Percentiles rank a stretch among this genome's conserved stretches.
phyloP scores from a whole-genome alignment of 2,113 vertebrate species.

The Cyphomyrus plagiostoma region DNA sequence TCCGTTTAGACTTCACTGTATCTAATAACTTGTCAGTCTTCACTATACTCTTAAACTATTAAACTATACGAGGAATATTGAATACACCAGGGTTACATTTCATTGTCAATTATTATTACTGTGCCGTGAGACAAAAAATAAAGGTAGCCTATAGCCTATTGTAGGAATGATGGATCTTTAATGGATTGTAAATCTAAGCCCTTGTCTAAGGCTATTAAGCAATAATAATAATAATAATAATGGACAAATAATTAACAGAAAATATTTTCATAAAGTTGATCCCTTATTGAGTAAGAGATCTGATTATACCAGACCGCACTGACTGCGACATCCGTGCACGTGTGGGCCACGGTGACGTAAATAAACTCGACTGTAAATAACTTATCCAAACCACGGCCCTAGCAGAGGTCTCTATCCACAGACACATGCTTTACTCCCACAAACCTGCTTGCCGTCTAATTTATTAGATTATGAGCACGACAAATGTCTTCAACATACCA shows the following conservation, averaged over 20 bases:
- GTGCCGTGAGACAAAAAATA: background rate
- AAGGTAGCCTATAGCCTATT: background rate
- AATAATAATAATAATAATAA: background rate
- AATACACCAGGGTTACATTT: background rate
- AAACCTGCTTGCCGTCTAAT: background rate
- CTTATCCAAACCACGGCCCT: background rate
- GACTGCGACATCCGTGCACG: background rate
- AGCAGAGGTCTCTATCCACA: background rate
- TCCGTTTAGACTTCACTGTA: background rate
- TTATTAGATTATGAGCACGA: background rate
- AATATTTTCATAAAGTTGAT: background rate
- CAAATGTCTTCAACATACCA: background rate
- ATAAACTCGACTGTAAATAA: background rate
- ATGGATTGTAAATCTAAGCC: background rate
- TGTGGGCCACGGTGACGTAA: background rate
- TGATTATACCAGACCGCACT: background rate
- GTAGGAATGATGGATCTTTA: background rate
- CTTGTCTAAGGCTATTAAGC: background rate
- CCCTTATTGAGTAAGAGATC: background rate
- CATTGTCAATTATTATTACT: background rate
- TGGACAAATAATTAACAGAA: background rate
- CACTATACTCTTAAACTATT: background rate
- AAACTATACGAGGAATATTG: background rate
- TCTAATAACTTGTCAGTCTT: background rate
- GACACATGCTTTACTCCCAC: background rate